These are phyloP conservation scores for Macaria liturata DNA, from an alignment of 2,888 invertebrate species.

Conservation along the genomic window DNA sequence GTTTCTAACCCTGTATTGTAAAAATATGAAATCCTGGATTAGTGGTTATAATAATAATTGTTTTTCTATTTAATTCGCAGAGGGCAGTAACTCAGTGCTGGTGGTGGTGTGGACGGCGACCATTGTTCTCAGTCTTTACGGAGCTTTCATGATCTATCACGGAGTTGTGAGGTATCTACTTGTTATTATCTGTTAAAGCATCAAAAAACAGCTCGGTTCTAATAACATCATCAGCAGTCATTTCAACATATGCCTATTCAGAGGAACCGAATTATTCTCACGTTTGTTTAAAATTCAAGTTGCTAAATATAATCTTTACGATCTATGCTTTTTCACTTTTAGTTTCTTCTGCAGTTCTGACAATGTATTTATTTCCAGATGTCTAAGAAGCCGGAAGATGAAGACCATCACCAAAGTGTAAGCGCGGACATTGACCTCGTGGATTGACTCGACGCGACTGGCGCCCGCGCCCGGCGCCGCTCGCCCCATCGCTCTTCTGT, in stretches of 20 bases:
- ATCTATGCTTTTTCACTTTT: no score
- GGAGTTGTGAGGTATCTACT: constrained; percentile 57
- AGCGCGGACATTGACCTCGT: constrained; percentile 35
- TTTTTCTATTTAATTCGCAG: no score
- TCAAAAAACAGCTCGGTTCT: no score
- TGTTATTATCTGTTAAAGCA: not conserved
- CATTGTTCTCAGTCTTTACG: constrained; percentile 65
- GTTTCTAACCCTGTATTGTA: no score
- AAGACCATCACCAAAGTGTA: constrained; percentile 75
- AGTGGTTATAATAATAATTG: no score
- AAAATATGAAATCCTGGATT: no score
- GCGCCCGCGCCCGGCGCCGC: constrained; percentile 27
- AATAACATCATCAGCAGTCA: no score
- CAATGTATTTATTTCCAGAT: constrained; percentile 49
- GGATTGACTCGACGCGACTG: constrained; percentile 36
- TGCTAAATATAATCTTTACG: no score
- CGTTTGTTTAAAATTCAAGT: no score
- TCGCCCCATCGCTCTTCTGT: constrained; percentile 23
- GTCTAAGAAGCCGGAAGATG: constrained; percentile 67
- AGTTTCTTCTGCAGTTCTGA: no score
- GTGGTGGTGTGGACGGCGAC: constrained; percentile 72
- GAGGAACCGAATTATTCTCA: no score
- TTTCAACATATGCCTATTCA: no score
- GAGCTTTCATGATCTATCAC: constrained; percentile 63
- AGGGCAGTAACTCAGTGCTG: constrained; percentile 65